phyloP scores from a whole-genome alignment of 2,113 vertebrate genomes.

The Notechis scutatus region DNA sequence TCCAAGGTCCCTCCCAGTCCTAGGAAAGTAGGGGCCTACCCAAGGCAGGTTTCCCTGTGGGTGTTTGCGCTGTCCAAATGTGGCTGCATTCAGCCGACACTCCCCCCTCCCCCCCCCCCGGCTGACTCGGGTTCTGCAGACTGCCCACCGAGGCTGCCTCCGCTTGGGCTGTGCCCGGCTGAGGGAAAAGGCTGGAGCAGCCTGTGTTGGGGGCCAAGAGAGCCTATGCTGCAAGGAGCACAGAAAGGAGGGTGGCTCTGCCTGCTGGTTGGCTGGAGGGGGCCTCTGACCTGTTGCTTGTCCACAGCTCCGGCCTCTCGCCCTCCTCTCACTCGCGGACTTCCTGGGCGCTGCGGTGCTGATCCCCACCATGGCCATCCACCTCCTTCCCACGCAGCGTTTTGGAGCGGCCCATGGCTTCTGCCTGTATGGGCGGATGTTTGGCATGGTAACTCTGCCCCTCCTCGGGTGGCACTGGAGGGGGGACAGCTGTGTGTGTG shows the following conservation, averaged over 20 bases:
- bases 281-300: background rate
- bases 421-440: slow-evolving; percentile 65
- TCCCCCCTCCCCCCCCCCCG: fast-evolving
- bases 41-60: background rate
- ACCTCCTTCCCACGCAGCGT: slow-evolving; percentile 49
- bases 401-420: background rate
- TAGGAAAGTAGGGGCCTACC: background rate
- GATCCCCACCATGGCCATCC: slow-evolving; percentile 55
- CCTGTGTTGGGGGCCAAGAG: background rate
- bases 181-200: background rate
- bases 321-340: slow-evolving; percentile 77
- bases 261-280: background rate
- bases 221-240: background rate
- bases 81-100: background rate
- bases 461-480: background rate
- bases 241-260: background rate
- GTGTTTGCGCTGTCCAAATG: background rate
- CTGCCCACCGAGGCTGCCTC: background rate
- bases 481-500: background rate
- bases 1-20: background rate
- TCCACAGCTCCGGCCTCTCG: slow-evolving; percentile 67
- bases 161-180: background rate
- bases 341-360: slow-evolving; percentile 68
- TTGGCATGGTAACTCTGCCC: slow-evolving; percentile 71
- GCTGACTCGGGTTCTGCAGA: background rate